phyloP scores from a whole-genome alignment of 2,113 vertebrate species.

The Gambusia affinis region DNA sequence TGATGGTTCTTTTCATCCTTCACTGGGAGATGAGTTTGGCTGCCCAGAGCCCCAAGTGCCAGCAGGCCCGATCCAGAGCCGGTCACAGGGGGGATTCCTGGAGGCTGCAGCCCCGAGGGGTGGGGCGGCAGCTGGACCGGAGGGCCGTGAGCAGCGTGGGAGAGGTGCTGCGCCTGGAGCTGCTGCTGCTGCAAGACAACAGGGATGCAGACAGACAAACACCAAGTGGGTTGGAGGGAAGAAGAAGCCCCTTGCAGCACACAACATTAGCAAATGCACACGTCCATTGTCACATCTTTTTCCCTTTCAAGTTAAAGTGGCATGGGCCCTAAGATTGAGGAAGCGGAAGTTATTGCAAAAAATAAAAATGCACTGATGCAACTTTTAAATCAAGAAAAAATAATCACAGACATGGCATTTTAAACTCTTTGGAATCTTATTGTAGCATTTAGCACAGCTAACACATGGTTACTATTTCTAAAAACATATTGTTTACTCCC shows the following conservation, averaged over 20 bases:
- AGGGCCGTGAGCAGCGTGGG: conserved; percentile 92
- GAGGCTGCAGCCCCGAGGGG: conserved; percentile 91
- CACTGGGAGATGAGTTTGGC: conserved; percentile 92
- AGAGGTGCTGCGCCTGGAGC: conserved; percentile 96
- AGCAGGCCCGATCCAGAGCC: conserved; percentile 90
- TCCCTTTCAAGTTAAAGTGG: conserved; percentile 38
- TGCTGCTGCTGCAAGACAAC: conserved; percentile 91
- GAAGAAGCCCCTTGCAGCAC: conserved; percentile 41
- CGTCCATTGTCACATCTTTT: conserved; percentile 58
- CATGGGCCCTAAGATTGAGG: conserved; percentile 45
- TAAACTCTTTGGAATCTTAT: too few relatives aligned
- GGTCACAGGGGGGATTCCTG: conserved; percentile 87
- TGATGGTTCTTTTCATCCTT: conserved; percentile 98
- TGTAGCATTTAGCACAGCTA: too few relatives aligned
- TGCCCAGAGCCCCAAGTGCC: conserved; percentile 89
- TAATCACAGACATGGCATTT: too few relatives aligned
- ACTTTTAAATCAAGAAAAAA: too few relatives aligned
- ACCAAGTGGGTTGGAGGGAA: conserved; percentile 71
- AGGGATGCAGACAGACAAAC: conserved; percentile 62
- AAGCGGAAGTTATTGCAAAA: conserved; percentile 20
- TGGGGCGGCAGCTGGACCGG: conserved; percentile 92
- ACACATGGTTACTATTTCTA: too few relatives aligned
- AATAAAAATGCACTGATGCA: too few relatives aligned
- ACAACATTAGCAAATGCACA: conserved; percentile 57
- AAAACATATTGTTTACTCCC: too few relatives aligned